Percentiles rank a stretch among this genome's conserved stretches.
Conservation (phyloP, 2,797 vertebrate species). For the Columba guinea region DNA sequence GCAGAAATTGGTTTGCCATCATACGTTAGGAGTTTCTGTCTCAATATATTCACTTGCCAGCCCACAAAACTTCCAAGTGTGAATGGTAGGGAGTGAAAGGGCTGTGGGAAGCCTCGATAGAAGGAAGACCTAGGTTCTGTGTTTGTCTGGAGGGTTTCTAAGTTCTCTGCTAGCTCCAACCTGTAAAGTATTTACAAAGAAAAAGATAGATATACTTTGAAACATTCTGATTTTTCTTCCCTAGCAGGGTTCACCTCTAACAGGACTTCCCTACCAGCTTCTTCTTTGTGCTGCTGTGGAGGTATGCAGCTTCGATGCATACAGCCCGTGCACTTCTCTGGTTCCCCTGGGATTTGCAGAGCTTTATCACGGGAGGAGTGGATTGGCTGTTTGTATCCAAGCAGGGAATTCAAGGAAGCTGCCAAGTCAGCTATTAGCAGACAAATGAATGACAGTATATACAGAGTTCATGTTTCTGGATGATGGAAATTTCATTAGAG, state of each 20-base stretch:
- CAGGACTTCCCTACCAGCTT: background rate
- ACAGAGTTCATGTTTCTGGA: constrained; percentile 84
- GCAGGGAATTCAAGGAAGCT: constrained; percentile 50
- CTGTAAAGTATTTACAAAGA: background rate
- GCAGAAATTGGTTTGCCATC: background rate
- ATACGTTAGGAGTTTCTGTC: background rate
- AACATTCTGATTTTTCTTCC: background rate
- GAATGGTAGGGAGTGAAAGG: background rate
- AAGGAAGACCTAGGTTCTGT: background rate
- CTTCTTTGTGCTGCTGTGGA: background rate
- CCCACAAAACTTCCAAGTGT: background rate
- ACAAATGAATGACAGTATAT: constrained; percentile 62
- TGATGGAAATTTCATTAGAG: constrained; percentile 93
- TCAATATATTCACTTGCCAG: background rate
- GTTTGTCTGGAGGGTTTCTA: background rate
- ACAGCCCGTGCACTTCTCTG: background rate
- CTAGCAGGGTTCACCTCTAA: background rate
- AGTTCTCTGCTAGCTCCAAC: background rate
- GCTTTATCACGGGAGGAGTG: background rate
- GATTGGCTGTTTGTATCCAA: background rate
- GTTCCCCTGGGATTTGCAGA: background rate
- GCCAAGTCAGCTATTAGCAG: constrained; percentile 44
- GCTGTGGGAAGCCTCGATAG: background rate
- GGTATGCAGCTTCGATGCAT: background rate
- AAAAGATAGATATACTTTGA: background rate